Evolutionary conservation across 2,797 vertebrate species (phyloP).

Genomic region (Ispidina picta): DNA sequence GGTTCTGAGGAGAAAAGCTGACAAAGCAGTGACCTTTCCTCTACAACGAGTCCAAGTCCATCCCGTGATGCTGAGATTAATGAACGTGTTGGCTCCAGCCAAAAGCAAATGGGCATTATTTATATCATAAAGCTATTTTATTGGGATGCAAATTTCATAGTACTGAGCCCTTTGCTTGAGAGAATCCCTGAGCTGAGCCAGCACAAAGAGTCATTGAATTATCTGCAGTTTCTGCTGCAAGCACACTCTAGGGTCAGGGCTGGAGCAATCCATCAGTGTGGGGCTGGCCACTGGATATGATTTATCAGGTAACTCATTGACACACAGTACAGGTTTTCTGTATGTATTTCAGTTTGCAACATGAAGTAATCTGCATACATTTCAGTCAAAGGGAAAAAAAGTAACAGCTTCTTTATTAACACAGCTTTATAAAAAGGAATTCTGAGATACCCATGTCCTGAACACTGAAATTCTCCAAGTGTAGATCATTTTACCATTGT

Average conservation of each 20-base stretch:
- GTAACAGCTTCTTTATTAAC: background rate
- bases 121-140: background rate
- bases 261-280: background rate
- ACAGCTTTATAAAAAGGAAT: background rate
- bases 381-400: background rate
- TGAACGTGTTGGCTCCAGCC: background rate
- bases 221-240: background rate
- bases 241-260: background rate
- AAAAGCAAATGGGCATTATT: constrained; percentile 13
- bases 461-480: background rate
- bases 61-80: background rate
- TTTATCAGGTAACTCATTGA: background rate
- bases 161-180: background rate
- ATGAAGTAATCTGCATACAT: background rate
- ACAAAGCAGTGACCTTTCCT: constrained; percentile 32
- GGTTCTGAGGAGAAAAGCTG: constrained; percentile 10
- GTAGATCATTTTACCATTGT: background rate
- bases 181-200: constrained; percentile 21
- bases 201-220: constrained; percentile 39
- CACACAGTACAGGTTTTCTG: background rate
- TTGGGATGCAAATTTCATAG: background rate
- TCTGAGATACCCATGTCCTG: background rate
- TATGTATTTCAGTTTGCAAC: background rate
- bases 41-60: background rate
- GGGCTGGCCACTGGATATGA: background rate